Conservation (phyloP, 2,113 vertebrate species). For the Lycaon pictus region DNA sequence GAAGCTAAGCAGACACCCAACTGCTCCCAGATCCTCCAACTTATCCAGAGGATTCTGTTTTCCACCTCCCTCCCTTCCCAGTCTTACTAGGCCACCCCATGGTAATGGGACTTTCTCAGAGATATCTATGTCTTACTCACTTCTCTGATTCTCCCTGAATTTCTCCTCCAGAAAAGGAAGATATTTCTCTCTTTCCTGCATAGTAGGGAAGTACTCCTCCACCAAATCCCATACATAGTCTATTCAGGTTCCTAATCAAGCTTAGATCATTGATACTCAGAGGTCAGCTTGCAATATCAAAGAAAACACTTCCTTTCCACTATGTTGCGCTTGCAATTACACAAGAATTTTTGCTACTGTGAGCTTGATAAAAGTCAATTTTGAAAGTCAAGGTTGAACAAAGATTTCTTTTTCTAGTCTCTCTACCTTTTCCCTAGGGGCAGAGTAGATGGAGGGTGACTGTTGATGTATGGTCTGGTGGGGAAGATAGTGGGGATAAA, state of each 20-base stretch:
- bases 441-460: neutral
- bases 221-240: neutral
- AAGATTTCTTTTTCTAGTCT: neutral
- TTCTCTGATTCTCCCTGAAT: neutral
- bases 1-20: neutral
- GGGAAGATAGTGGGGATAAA: neutral
- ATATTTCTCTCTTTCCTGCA: neutral
- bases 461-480: neutral
- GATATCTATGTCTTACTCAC: neutral
- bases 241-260: neutral
- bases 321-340: neutral
- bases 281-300: neutral
- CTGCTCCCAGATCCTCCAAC: neutral
- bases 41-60: neutral
- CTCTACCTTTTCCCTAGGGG: neutral
- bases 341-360: neutral
- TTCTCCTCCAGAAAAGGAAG: neutral
- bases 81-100: too few relatives aligned
- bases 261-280: neutral
- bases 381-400: slow-evolving; percentile 33
- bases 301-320: neutral
- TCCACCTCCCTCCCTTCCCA: rapidly evolving
- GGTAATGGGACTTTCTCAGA: neutral
- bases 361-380: slow-evolving; percentile 17
- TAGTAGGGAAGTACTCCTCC: too few relatives aligned